Evolutionary conservation across 2,888 invertebrate genomes (phyloP), one percentile per base, ranked within the genome.

Genomic region (Drosophila atripex): DNA sequence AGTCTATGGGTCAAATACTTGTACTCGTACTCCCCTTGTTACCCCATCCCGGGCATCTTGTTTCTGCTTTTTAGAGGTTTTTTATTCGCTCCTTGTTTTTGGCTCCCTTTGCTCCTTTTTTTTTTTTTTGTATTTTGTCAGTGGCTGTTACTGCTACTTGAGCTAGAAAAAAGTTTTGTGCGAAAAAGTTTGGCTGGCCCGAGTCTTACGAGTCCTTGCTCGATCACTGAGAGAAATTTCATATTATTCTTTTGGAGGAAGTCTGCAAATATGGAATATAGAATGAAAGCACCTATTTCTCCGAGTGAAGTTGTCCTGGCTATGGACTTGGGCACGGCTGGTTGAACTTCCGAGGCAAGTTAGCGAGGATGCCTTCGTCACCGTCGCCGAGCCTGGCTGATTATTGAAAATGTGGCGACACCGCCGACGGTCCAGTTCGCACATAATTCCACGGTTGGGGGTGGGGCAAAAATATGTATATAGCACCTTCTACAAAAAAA

Each of bases 341-440:
- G 75, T 32, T 83, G 80, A 65, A 79, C 83, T 88, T 84, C 30
- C 79, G 71, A 86, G 76, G 71, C 76, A 88, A 84, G 78, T 88
- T 78, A 71, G 60, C 74, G 60, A 74, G 21, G 21, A 43, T 43
- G 43, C 11, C 41, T 16, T 64, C 32, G n/a, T 32, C 61, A 59
- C 46, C 43, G 57, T 53, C 43, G 55, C 55, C 73, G 63, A 57
- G 73, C 61, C 68, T 51, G 86, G 64, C 74, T 84, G 78, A 88
- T 88, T 88, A 84, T 84, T 84, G 84, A 86, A 84, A 84, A 86
- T 82, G 87, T 78, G 84, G 70, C 63, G 71, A 70, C 69, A 45
- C 50, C 66, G 56, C 73, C 78, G 79, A 78, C 76, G 75, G 80
- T 86, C 80, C 83, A 80, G 80, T 78, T 78, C 64, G 73, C 82